phyloP scores from a whole-genome alignment of 2,888 invertebrate species.

The Acronicta alni region DNA sequence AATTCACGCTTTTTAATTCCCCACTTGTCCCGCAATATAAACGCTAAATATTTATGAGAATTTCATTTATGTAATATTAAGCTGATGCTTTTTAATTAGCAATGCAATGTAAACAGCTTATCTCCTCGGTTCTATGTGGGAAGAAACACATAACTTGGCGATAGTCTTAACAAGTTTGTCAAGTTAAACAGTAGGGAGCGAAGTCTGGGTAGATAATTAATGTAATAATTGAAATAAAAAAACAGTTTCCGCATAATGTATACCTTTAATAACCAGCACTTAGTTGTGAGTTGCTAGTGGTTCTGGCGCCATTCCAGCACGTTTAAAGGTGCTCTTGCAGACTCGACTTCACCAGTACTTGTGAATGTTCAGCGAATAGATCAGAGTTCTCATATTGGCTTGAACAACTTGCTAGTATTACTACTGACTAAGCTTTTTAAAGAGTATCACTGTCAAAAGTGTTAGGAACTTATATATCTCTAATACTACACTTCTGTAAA shows the following conservation, averaged over 20 bases:
- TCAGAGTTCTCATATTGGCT: constrained; percentile 10
- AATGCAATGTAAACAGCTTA: constrained; percentile 17
- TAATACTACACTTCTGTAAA: no score
- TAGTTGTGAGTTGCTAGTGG: constrained; percentile 22
- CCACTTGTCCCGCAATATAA: constrained; percentile 1
- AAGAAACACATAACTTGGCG: constrained; percentile 17
- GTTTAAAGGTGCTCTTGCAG: constrained; percentile 48
- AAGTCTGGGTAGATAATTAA: constrained; percentile 8
- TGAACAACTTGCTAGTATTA: constrained; percentile 11
- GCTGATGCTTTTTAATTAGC: constrained; percentile 7
- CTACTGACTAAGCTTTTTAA: not conserved
- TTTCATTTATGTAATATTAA: constrained; percentile 1
- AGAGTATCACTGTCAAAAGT: no score
- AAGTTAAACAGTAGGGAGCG: constrained; percentile 23
- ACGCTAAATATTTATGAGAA: not conserved
- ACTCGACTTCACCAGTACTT: constrained; percentile 12
- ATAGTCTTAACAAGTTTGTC: constrained; percentile 18
- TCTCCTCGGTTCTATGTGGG: not conserved
- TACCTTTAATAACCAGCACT: constrained; percentile 30
- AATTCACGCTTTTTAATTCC: constrained; percentile 1
- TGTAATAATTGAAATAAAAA: constrained; percentile 17
- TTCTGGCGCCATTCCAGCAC: constrained; percentile 35
- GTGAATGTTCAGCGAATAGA: constrained; percentile 19
- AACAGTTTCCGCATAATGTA: constrained; percentile 29
- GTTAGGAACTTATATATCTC: no score